Evolutionary conservation across 2,113 vertebrate genomes (phyloP).

Genomic region (Chloebia gouldiae): DNA sequence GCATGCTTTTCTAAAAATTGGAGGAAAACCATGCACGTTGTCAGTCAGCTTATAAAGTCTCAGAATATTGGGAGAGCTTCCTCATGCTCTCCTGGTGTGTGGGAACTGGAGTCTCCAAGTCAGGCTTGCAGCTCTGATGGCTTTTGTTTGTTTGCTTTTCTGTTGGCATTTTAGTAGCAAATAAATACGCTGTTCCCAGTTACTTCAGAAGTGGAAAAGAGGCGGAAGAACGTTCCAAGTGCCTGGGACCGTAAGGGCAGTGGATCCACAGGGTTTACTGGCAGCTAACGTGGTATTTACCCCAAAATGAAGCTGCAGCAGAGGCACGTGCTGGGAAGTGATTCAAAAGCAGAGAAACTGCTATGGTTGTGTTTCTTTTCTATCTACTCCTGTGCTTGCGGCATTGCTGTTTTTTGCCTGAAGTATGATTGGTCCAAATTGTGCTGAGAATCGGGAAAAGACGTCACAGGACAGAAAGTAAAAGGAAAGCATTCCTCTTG

Average conservation of each 20-base stretch:
- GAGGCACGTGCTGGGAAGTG: fast-evolving
- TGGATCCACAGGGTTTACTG: neutral
- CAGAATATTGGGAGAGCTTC: neutral
- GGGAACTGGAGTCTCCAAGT: neutral
- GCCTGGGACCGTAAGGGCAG: neutral
- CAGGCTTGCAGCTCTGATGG: neutral
- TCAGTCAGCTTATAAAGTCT: neutral
- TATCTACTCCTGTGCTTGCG: fast-evolving
- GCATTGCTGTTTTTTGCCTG: fast-evolving
- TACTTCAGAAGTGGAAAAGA: neutral
- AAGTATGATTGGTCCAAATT: neutral
- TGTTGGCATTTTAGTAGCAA: neutral
- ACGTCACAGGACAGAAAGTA: fast-evolving
- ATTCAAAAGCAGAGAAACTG: fast-evolving
- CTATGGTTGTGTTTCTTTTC: fast-evolving
- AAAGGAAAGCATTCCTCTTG: neutral
- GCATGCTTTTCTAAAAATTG: neutral
- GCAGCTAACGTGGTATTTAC: neutral
- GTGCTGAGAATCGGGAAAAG: neutral
- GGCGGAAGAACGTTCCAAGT: neutral
- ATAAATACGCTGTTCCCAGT: neutral
- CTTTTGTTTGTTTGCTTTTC: neutral
- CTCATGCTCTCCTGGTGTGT: neutral
- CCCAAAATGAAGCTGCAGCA: neutral
- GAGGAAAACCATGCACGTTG: neutral